Conservation (phyloP, 1,140 invertebrate genomes). For the Apocrypta bakeri region DNA sequence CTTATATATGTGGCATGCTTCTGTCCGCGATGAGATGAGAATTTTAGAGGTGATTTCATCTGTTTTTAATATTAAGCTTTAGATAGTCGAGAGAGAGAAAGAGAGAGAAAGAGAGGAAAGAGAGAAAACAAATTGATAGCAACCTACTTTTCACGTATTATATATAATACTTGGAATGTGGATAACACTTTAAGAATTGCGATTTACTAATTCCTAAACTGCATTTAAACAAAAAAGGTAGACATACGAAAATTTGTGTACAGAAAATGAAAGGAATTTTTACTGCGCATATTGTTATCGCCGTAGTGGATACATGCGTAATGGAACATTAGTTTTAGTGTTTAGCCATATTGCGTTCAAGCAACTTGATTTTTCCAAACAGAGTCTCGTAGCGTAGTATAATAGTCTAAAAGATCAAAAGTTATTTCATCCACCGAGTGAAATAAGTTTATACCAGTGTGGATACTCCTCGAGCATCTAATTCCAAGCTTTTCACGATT, state of each 20-base stretch:
- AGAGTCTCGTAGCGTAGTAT: conserved; percentile 2
- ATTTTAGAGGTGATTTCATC: too few species aligned
- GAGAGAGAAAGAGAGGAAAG: too few species aligned
- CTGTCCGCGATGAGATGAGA: background rate
- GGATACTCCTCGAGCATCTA: background rate
- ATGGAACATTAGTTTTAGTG: conserved; percentile 9
- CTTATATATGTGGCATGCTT: background rate
- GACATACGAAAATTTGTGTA: too few species aligned
- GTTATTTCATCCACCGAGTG: background rate
- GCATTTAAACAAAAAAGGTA: too few species aligned
- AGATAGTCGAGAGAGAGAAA: background rate
- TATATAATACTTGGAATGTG: too few species aligned
- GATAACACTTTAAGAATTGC: too few species aligned
- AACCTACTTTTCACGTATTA: too few species aligned
- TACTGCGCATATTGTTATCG: background rate
- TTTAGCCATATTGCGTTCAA: background rate
- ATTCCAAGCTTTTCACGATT: background rate
- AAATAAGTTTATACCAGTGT: background rate
- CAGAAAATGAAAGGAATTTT: conserved; percentile 5
- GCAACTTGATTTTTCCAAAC: conserved; percentile 17
- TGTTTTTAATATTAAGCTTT: too few species aligned
- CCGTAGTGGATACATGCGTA: background rate
- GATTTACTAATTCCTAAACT: too few species aligned
- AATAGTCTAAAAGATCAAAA: conserved; percentile 26
- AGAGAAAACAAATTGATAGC: too few species aligned